Base-by-base conservation (phyloP, 2,113 vertebrate genomes). In the Xiphophorus hellerii region DNA sequence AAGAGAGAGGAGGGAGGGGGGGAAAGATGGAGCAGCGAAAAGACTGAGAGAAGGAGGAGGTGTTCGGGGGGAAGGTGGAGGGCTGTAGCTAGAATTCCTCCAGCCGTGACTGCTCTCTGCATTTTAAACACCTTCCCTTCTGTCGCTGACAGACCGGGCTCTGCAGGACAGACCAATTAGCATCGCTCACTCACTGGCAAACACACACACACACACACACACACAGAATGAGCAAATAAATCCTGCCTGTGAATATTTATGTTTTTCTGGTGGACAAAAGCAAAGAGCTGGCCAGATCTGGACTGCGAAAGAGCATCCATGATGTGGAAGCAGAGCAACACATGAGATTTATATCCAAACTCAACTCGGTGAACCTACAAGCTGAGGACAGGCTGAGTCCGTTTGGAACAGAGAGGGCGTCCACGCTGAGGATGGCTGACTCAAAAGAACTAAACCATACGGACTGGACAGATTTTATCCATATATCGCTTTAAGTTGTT, bases 111-210 rank as follows among this genome's bases (percentile, higher is more conserved):
- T 77, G 87, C 85, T 90, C 81, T 87, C 84, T 93, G 93, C 88
- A 92, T 93, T 88, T 92, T 90, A 93, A 93, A 93, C 91, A 93
- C 91, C 83, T 87, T 87, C 76, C 81, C 87, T 81, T 86, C 87
- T 92, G 88, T 88, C 48, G 64, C 85, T 84, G 83, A 75, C 74
- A 74, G 63, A 64, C 28, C 66, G 28, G 30, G 42, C 83, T 85
- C 86, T 86, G 81, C 84, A 86, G 81, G 87, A 86, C 62, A 0
- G 27, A 11, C 82, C 86, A 87, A 88, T 88, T 84, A 88, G 88
- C 80, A 82, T 73, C 71, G 2, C 75, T 0, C 75, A 71, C 61
- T 62, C 82, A 76, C 76, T 69, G 62, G 65, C 72, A 78, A 71
- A 72, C 63, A 25, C 62, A 42, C 62, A 60, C 74, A 77, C 31